These are phyloP conservation scores for Talpa occidentalis DNA, from an alignment of 2,113 vertebrate species.

Conservation along the genomic window DNA sequence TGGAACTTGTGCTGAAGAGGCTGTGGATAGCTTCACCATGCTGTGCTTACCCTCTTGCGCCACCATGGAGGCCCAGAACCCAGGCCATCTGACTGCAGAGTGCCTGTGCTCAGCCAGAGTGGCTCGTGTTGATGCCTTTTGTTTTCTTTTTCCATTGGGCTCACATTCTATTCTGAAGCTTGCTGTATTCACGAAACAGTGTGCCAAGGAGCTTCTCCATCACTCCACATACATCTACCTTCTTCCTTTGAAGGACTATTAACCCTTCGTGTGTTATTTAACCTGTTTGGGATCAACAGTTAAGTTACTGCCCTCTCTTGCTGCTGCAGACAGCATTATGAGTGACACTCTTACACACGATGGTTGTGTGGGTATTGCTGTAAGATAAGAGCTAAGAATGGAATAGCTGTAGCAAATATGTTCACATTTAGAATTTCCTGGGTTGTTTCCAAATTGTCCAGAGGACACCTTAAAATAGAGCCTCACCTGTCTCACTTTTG, in stretches of 20 bases:
- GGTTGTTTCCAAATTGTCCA: background rate
- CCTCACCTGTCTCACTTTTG: background rate
- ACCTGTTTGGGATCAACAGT: accelerated
- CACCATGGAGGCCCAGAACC: no score
- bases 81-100: no score
- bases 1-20: no score
- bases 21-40: no score
- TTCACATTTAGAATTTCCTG: background rate
- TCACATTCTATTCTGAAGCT: background rate
- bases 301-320: background rate
- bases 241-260: background rate
- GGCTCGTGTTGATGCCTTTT: accelerated
- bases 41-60: no score
- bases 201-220: background rate
- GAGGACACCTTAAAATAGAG: background rate
- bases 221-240: background rate
- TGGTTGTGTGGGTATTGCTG: background rate
- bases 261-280: background rate
- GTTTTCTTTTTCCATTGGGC: background rate
- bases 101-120: accelerated
- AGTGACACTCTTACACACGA: accelerated
- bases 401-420: background rate
- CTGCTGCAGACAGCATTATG: accelerated
- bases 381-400: background rate
- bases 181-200: background rate